Evolutionary conservation across 2,113 vertebrate genomes (phyloP), one percentile per base, ranked within the genome.

Genomic region (Cisticola juncidis): DNA sequence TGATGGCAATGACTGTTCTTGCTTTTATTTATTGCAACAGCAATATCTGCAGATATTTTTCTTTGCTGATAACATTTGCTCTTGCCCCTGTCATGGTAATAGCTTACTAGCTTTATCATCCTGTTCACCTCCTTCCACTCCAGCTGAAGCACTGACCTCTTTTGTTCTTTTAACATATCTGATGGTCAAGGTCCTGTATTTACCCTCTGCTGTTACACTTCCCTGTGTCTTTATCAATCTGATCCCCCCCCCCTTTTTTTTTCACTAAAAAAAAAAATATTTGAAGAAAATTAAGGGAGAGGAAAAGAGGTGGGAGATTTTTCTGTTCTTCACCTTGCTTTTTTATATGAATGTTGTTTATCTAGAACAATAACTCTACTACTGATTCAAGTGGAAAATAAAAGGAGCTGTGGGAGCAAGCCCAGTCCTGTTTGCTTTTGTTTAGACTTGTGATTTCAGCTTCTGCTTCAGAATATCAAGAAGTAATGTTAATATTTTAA

Each of bases 381-480:
- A 3, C 10, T 73, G 9, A 77, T 96, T 91, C 8, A 62, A 76
- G 68, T 76, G 11, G 8, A 86, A 90, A 96, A 77, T 19, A 65
- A 9, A 45, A 44, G 9, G 21, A 70, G n/a, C 2, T 44, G 22
- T 33, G 48, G 8, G 2, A 89, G 25, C 6, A 86, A 57, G 0
- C 0, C 4, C 11, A 61, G 6, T 9, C 2, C 3, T 9, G 0
- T 76, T 47, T 33, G 2, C 0, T 44, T 74, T 86, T 54, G 0
- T 47, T 94, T 57, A 28, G 11, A 61, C 2, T 51, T 40, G 9
- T 3, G 5, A 66, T 66, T 79, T 58, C 42, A 33, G 11, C 1
- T 31, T 73, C 81, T 6, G 4, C 3, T 81, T 74, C 22, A 53
- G 18, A 73, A 13, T 60, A 47, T 50, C 12, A 35, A 24, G 50